Percentiles rank a stretch among this genome's conserved stretches.
Conservation (phyloP, 92 coral and sea anemone genomes). For the Phenganax subtilis region DNA sequence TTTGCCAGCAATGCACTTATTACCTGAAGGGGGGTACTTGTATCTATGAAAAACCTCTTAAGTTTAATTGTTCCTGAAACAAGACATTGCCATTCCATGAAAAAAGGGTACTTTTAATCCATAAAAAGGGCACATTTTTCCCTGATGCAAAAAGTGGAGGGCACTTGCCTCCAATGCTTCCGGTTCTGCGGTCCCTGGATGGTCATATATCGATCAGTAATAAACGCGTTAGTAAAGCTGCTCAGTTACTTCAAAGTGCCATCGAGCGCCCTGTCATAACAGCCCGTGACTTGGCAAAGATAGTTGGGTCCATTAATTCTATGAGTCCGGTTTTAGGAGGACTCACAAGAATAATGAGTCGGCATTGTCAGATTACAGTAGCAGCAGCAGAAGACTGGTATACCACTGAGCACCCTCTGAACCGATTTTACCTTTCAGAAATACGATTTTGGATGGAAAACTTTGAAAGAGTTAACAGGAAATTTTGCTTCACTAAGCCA, state of each 20-base stretch:
- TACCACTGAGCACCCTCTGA: not conserved
- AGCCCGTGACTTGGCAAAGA: constrained; percentile 36
- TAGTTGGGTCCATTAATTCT: constrained; percentile 47
- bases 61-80: no score
- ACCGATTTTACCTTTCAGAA: constrained; percentile 28
- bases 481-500: no score
- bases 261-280: not conserved
- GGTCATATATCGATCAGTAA: not conserved
- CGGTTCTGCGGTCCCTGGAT: no score
- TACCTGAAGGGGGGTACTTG: no score
- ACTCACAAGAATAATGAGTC: constrained; percentile 37
- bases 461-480: not conserved
- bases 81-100: no score
- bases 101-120: no score
- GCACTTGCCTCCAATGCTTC: no score
- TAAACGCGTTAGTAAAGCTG: not conserved
- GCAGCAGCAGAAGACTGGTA: constrained; percentile 46
- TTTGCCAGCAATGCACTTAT: no score
- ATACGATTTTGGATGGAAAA: constrained; percentile 39
- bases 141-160: no score
- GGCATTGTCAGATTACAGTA: constrained; percentile 50
- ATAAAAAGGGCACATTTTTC: no score
- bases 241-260: not conserved
- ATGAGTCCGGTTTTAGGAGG: constrained; percentile 37
- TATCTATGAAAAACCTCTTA: no score